Evolutionary conservation across 2,888 invertebrate species (phyloP), one percentile per base, ranked within the genome.

Genomic region (Diadegma fenestrale): DNA sequence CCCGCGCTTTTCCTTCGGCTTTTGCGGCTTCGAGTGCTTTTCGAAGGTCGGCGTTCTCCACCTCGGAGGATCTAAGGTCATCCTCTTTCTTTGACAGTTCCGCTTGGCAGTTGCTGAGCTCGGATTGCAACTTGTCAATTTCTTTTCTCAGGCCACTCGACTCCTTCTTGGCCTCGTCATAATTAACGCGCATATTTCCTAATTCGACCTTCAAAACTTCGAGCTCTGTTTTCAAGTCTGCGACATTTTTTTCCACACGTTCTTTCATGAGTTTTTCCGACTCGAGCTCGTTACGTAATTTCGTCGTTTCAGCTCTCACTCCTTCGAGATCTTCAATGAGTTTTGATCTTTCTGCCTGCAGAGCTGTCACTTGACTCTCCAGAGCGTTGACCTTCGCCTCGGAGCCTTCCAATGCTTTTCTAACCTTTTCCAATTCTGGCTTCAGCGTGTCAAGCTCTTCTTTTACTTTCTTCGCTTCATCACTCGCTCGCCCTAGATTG

Each of bases 111-210:
- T 64, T 81, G 19, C 68, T 76, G n/a, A 66, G 26, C 10, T 88
- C 87, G 4, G 19, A 41, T 51, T 26, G 80, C 73, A 41, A 51
- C 69, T 75, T 81, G 0, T 81, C 81, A 14, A 89, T 69, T 80
- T 82, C 83, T 2, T 85, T 85, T 54, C 80, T 90, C 37, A 88
- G 63, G 26, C 80, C 86, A 14, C 51, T 71, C 63, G 86, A 66
- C 76, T 90, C 88, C 30, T n/a, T 63, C 61, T 79, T 86, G 41
- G 77, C 26, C 68, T 88, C 87, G 33, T 86, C 87, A 30, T 83
- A 12, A 5, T 84, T 80, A 2, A 69, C 63, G 0, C 88, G 88
- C 41, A 61, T 86, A 30, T 69, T 86, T 2, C 79, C 54, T 45
- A 86, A 84, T 68, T 85, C 86, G 54, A 69, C 61, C 30, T 82